Base-by-base conservation (phyloP, 1,140 invertebrate species). In the Macrostomum lignano region DNA sequence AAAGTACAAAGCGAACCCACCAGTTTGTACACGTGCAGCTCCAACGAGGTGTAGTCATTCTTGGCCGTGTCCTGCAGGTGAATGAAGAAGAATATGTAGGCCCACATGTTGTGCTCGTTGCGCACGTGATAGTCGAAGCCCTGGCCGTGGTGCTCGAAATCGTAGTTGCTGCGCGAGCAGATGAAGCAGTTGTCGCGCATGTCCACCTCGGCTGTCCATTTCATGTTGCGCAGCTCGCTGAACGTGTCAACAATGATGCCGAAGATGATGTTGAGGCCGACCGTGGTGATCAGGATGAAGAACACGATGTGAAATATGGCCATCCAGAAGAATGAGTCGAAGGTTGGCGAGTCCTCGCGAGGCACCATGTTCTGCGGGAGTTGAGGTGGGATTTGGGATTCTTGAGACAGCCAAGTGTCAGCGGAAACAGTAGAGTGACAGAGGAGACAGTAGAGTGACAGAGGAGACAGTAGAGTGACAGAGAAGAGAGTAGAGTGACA, bases 71-170 rank as follows among this genome's bases (percentile, higher is more conserved):
- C 50, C 21, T 52, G 42, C 21, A 57, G 40, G 38, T 57, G 52
- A 17, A 57, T 51, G 33, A 55, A 47, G 44, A 55, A 58, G 43
- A 52, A 58, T 4, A 58, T 43, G 34, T 58, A 58, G 3, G 46
- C 44, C 54, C 54, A 58, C 47, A 51, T 49, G 34, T 54, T 52
- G 40, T 58, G 54, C 37, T 58, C 54, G 29, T 47, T 40, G 13
- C 40, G 38, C 4, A 55, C 52, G 32, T 58, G 54, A 35, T 47
- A 42, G 21, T 53, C 49, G 45, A 55, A 58, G 4, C 54, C 51
- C 33, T 37, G 40, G 28, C 43, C 46, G 28, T 52, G 45, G 30
- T 46, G 44, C 26, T 54, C 51, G 41, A 55, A 55, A 38, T 54
- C 52, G 29, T 52, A 50, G 35, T 49, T 51, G 20, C 44, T 44